phyloP scores from a whole-genome alignment of 2,113 vertebrate species.

The Plotosus lineatus region DNA sequence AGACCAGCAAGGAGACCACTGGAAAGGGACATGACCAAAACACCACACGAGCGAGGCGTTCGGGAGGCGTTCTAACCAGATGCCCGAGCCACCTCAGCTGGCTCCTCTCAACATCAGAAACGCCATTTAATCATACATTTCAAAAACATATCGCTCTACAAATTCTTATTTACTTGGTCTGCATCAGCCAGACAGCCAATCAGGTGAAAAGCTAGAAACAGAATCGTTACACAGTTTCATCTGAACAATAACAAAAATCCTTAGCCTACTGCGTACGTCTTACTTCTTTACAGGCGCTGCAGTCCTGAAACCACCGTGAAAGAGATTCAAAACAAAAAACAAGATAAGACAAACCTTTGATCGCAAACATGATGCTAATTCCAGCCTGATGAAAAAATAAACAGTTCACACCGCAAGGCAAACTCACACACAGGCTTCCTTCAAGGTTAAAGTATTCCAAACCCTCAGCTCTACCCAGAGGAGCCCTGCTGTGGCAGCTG shows the following conservation, averaged over 20 bases:
- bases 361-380: not conserved
- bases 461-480: not conserved
- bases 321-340: not conserved
- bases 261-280: too few relatives aligned
- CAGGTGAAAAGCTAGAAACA: not conserved
- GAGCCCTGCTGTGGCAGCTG: slow-evolving; percentile 5
- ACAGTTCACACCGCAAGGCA: not conserved
- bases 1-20: too few relatives aligned
- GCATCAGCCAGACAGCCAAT: not conserved
- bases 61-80: too few relatives aligned
- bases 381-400: not conserved
- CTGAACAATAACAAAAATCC: not conserved
- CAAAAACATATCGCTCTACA: not conserved
- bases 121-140: not conserved
- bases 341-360: not conserved
- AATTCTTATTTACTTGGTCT: not conserved
- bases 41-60: too few relatives aligned
- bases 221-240: not conserved
- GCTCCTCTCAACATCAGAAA: too few relatives aligned
- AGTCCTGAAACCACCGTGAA: not conserved
- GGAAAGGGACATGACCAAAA: too few relatives aligned
- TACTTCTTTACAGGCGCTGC: not conserved
- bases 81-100: too few relatives aligned
- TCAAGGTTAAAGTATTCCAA: slow-evolving; percentile 34
- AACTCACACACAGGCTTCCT: not conserved